A percentile compares a stretch with the other conserved stretches of the same genome.
Conservation (phyloP, 2,113 vertebrate species). For the Telmatochromis sp. region DNA sequence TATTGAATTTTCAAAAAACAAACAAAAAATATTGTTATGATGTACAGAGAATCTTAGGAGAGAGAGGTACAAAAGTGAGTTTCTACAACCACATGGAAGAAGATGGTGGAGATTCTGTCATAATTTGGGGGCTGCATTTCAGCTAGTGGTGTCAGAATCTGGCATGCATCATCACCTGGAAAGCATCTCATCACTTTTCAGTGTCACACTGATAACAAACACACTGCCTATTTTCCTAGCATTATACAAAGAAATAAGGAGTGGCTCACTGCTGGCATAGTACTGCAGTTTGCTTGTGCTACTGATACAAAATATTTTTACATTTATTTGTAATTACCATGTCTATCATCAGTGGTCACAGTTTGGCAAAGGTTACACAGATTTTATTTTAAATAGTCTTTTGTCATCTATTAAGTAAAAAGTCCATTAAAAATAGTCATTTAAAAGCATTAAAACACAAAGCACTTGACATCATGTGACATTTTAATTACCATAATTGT, state of each 20-base stretch:
- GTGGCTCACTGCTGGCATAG: neutral
- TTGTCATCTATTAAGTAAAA: neutral
- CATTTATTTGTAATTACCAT: neutral
- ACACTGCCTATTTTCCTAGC: neutral
- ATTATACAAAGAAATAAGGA: neutral
- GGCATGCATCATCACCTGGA: neutral
- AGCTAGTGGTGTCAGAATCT: neutral
- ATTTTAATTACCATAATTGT: neutral
- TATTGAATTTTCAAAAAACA: neutral
- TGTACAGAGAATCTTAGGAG: neutral
- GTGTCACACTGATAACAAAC: neutral
- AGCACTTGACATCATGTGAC: neutral
- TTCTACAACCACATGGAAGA: neutral
- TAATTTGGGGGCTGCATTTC: neutral
- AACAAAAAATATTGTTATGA: neutral
- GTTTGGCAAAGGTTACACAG: neutral
- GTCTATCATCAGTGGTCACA: neutral
- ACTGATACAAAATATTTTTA: neutral
- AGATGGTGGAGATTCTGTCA: neutral
- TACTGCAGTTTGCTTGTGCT: fast-evolving
- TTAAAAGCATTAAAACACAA: neutral
- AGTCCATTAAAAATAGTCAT: neutral
- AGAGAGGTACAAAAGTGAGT: neutral
- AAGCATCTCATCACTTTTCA: neutral
- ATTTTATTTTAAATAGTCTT: neutral